phyloP scores from a whole-genome alignment of 1,140 invertebrate species.

The Diorhabda carinulata region DNA sequence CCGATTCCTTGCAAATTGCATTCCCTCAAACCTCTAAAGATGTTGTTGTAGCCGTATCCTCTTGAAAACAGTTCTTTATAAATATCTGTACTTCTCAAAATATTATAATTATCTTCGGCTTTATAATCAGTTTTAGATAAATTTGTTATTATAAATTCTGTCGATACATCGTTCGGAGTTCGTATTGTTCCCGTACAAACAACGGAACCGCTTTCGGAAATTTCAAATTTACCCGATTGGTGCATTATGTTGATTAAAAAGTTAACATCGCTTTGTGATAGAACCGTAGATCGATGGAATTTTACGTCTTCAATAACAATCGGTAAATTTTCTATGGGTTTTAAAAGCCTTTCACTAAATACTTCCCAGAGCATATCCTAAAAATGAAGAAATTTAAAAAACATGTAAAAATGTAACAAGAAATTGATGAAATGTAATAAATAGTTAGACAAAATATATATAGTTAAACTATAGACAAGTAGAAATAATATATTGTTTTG shows the following conservation, averaged over 20 bases:
- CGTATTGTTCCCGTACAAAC: conserved; percentile 74
- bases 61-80: conserved; percentile 90
- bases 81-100: conserved; percentile 69
- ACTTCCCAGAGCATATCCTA: conserved; percentile 85
- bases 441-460: not conserved
- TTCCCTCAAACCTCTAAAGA: conserved; percentile 75
- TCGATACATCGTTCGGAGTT: conserved; percentile 58
- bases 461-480: no score
- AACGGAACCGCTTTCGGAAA: conserved; percentile 80
- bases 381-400: conserved; percentile 24
- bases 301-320: conserved; percentile 83
- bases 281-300: conserved; percentile 86
- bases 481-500: no score
- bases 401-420: not conserved
- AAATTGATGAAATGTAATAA: not conserved
- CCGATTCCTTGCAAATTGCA: conserved; percentile 66
- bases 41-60: conserved; percentile 87
- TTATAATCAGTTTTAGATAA: conserved; percentile 40
- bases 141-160: conserved; percentile 53
- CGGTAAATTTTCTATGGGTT: conserved; percentile 71
- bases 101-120: conserved; percentile 50
- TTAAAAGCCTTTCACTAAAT: conserved; percentile 74
- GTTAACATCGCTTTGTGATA: conserved; percentile 77
- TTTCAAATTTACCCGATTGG: conserved; percentile 84
- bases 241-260: conserved; percentile 85